Percentiles rank a stretch among this genome's conserved stretches.
These are phyloP conservation scores for Eriocheir sinensis DNA, from an alignment of 1,140 invertebrate species.

Conservation along the genomic window DNA sequence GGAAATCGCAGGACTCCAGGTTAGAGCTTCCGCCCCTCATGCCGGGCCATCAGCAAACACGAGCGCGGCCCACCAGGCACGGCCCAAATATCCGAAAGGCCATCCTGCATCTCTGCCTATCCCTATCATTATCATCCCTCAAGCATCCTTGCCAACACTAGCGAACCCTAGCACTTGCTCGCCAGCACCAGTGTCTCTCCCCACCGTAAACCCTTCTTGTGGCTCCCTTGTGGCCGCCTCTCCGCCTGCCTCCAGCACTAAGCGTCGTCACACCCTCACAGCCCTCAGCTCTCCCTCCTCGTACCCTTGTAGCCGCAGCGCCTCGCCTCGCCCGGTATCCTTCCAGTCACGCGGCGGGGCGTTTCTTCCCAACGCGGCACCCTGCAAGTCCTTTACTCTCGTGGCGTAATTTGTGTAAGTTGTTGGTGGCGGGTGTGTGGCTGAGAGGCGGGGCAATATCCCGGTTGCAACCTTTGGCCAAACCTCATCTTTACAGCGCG, in stretches of 20 bases:
- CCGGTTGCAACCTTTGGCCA: slow-evolving; percentile 70
- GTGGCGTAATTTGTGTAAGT: slow-evolving; percentile 68
- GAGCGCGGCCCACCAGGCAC: too few species aligned
- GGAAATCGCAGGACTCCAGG: too few species aligned
- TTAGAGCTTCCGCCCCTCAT: too few species aligned
- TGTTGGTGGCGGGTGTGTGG: slow-evolving; percentile 48
- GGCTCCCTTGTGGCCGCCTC: neutral
- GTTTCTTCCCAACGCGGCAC: slow-evolving; percentile 25
- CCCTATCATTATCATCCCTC: too few species aligned
- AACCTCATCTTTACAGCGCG: slow-evolving; percentile 67
- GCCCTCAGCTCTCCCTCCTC: neutral
- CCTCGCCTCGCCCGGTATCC: too few species aligned
- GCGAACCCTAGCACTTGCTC: neutral
- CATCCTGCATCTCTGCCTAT: too few species aligned
- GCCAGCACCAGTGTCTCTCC: neutral
- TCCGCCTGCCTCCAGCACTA: neutral
- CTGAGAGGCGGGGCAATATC: slow-evolving; percentile 57
- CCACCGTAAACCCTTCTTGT: neutral
- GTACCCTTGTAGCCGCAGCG: too few species aligned
- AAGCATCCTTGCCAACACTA: neutral
- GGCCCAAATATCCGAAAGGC: too few species aligned
- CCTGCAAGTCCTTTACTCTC: slow-evolving; percentile 47
- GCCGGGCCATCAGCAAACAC: too few species aligned
- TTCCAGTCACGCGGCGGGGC: neutral
- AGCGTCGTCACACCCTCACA: neutral